These are phyloP conservation scores for Cliona cf. orientalis DNA, from an alignment of 37 sponge, comb jelly and placozoan species.

Conservation along the genomic window DNA sequence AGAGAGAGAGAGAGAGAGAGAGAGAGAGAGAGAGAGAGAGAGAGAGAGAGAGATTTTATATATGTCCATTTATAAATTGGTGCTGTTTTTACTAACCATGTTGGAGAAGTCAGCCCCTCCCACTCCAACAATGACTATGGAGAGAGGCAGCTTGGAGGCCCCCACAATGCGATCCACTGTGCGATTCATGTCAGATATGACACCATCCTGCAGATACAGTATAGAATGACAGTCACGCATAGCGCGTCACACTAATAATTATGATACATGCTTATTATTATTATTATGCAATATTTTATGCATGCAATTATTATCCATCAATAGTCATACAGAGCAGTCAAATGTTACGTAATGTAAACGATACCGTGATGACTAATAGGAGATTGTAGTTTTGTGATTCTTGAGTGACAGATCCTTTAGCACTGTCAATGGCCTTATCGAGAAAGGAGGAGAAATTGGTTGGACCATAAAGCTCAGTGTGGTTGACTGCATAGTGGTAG, in stretches of 20 bases:
- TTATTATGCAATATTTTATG: neutral
- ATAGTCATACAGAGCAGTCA: neutral
- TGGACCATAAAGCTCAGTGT: constrained; percentile 79
- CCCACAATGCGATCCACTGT: constrained; percentile 85
- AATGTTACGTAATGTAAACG: neutral
- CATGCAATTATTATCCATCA: neutral
- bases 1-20: too few species aligned
- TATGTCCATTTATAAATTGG: neutral
- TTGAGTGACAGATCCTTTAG: constrained; percentile 40
- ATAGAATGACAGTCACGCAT: neutral
- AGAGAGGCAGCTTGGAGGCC: constrained; percentile 86
- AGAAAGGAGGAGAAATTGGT: constrained; percentile 84
- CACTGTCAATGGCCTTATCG: constrained; percentile 59
- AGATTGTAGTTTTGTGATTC: constrained; percentile 73
- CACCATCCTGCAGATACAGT: constrained; percentile 90
- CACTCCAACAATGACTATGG: constrained; percentile 92
- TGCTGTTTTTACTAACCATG: constrained; percentile 60
- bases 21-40: too few species aligned
- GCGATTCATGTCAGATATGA: constrained; percentile 82
- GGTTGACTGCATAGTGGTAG: constrained; percentile 71
- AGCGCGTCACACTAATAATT: neutral
- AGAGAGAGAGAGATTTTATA: too few species aligned
- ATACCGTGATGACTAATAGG: constrained; percentile 86
- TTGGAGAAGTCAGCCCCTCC: constrained; percentile 90
- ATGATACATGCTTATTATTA: neutral